Evolutionary conservation across 2,113 vertebrate genomes (phyloP), one percentile per base, ranked within the genome.

Genomic region (Cyprinodon tularosa): DNA sequence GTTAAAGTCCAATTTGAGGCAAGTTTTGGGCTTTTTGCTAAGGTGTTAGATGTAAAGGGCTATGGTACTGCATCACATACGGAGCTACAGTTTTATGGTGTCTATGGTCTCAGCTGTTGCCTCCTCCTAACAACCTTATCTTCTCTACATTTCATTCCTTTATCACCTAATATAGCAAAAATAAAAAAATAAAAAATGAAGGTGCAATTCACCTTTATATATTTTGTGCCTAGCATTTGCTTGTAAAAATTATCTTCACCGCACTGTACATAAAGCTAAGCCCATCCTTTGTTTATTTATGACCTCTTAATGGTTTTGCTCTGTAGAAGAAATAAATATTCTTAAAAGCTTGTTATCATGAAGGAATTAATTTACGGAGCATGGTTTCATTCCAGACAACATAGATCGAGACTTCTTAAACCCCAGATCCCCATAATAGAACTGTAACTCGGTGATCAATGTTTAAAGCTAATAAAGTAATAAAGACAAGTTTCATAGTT

Each of bases 401-500:
- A 75, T 66, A 75, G 59, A 88, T 68, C 68, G 82, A 61, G 74
- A 71, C 71, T 81, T 80, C 84, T 87, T 60, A 68, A 82, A 90
- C 70, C 60, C 66, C 44, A 72, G 74, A 61, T 59, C 38, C 50
- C 76, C 44, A 61, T 77, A 84, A 83, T 74, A 48, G 73, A 88
- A 86, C 75, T 73, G 73, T 82, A 57, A 74, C 84, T 81, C 83
- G 62, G 84, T 87, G 89, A 92, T 91, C 90, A 87, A 91, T 88
- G 72, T 83, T 89, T 92, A 68, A 88, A 90, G 81, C 86, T 87
- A 89, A 81, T 82, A 77, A 68, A 82, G 89, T 90, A 85, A 92
- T 88, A 82, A 92, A 85, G 84, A 85, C 81, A 91, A 91, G 84
- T 85, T 91, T 92, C 84, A 86, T 77, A 88, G 85, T 84, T 88